Evolutionary conservation across 2,797 vertebrate genomes (phyloP), one percentile per base, ranked within the genome.

Genomic region (Chelonia mydas): DNA sequence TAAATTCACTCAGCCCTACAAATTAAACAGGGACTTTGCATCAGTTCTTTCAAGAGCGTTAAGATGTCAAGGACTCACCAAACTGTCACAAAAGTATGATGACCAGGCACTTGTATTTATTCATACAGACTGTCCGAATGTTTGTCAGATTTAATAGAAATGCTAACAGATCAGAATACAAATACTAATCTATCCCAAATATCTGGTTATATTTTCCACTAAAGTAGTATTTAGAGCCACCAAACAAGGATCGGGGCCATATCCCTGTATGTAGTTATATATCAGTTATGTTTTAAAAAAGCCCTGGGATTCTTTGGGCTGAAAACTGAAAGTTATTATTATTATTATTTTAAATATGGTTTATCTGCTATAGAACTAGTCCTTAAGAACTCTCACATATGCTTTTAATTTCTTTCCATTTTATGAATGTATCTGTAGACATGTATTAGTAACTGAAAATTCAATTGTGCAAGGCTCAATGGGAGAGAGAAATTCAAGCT

Each of bases 1-100:
- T 96, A 96, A 93, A 97, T 97, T 96, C 90, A 95, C 89, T 96
- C 95, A 96, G 96, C 89, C 84, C 89, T 96, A 97, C 93, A 97
- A 95, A 97, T 97, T 96, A 97, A 96, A 96, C 93, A 95, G 90
- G 97, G 68, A 89, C 95, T 96, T 96, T 89, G 93, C 93, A 94
- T 95, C 95, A 92, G 93, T 97, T 97, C 95, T 97, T 96, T 95
- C 94, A 97, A 97, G 95, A 97, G 96, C 92, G 92, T 81, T 96
- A 95, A 97, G 95, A 96, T 94, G 93, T 96, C 95, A 97, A 97
- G 96, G 93, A 95, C 90, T 97, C 95, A 95, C 84, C 90, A 96
- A 95, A 93, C 94, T 96, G 93, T 96, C 95, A 97, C 88, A 89
- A 96, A 68, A 97, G 95, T 97, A 97, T 93, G 97, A 97, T 94